phyloP scores from a whole-genome alignment of 2,113 vertebrate genomes.

The Halichoerus grypus region DNA sequence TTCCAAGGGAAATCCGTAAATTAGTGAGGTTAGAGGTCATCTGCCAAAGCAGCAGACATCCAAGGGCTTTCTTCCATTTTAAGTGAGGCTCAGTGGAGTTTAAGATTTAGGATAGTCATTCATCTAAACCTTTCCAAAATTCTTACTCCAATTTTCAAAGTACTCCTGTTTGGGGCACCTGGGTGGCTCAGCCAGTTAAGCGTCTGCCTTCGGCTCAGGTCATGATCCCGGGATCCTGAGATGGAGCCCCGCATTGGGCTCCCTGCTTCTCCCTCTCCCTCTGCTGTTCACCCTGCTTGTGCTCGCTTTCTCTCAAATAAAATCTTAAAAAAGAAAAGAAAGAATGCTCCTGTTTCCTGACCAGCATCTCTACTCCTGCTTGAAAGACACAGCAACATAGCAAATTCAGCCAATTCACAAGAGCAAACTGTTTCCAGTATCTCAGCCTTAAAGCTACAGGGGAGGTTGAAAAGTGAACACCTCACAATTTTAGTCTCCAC shows the following conservation, averaged over 20 bases:
- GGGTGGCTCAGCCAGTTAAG: background rate
- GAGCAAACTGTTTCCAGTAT: background rate
- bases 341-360: background rate
- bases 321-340: background rate
- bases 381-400: background rate
- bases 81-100: background rate
- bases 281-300: background rate
- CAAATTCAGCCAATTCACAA: background rate
- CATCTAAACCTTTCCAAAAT: background rate
- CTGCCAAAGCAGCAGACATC: background rate
- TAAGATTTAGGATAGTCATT: background rate
- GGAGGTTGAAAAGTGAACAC: background rate
- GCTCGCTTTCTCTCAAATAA: background rate
- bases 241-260: rapidly evolving
- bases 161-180: background rate
- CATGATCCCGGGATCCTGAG: background rate
- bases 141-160: background rate
- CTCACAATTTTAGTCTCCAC: background rate
- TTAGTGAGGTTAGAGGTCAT: background rate
- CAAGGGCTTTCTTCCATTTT: background rate
- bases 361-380: background rate
- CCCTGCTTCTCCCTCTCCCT: background rate
- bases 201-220: background rate
- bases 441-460: background rate
- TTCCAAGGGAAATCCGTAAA: background rate